Evolutionary conservation across 2,888 invertebrate species (phyloP).

Genomic region (Octonoba sinensis): DNA sequence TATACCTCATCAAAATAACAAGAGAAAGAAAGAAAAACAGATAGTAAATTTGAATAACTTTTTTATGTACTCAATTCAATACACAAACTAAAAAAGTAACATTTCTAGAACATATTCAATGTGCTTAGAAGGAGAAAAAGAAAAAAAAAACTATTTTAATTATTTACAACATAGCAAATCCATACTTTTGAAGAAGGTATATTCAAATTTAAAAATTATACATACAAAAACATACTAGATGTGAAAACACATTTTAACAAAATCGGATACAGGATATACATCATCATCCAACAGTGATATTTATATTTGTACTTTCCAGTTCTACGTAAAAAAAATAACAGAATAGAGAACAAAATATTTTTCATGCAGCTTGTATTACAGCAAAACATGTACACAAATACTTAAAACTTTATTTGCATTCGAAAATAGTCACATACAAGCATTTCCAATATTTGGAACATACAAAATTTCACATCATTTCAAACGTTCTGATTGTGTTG

Average conservation of each 20-base stretch:
- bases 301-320: slow-evolving; percentile 62
- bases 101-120: too few species aligned
- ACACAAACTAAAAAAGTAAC: too few species aligned
- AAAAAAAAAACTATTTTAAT: background rate
- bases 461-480: slow-evolving; percentile 36
- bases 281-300: slow-evolving; percentile 55
- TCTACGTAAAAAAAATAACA: slow-evolving; percentile 40
- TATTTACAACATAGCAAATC: slow-evolving; percentile 24
- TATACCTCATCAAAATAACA: too few species aligned
- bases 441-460: slow-evolving; percentile 25
- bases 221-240: slow-evolving; percentile 51
- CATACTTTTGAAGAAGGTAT: slow-evolving; percentile 31
- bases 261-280: slow-evolving; percentile 55
- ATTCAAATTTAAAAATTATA: slow-evolving; percentile 32
- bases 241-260: slow-evolving; percentile 39
- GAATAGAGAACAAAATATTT: slow-evolving; percentile 33
- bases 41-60: too few species aligned
- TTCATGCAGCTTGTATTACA: slow-evolving; percentile 46
- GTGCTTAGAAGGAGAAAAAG: too few species aligned
- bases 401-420: slow-evolving; percentile 22
- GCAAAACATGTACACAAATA: slow-evolving; percentile 51
- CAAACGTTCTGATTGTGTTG: slow-evolving; percentile 13
- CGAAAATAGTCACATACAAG: slow-evolving; percentile 43
- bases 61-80: too few species aligned
- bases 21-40: too few species aligned